Base-by-base conservation (phyloP, 1,140 invertebrate genomes). In the Calliopsis andreniformis region DNA sequence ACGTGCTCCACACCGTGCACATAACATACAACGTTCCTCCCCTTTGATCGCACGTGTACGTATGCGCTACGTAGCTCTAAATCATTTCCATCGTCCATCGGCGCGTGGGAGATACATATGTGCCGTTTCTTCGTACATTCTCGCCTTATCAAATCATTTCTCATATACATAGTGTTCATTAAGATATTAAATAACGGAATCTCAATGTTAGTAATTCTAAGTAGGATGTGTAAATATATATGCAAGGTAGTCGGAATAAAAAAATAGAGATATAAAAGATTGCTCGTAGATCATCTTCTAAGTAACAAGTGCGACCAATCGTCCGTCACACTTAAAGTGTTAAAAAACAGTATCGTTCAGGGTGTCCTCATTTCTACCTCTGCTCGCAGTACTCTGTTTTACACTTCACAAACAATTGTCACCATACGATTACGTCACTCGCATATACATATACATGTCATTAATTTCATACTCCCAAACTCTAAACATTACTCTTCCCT, bases 41-140 rank as follows among this genome's bases (percentile, higher is more conserved):
- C 28, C 6, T n/a, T 4, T 1, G 32, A 23, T 59, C n/a, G 67
- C 47, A 42, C 55, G 43, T 39, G 55, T 66, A 23, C 61, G 53
- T 66, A 42, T 47, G 61, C 64, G 4, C 58, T 64, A 16, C 59
- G 56, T 68, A 42, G 53, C 62, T 79, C 68, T 79, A 72, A 77
- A 72, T 14, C 53, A 43, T 32, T 63, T 61, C 64, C 68, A 79
- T 79, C 55, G 30, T 35, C 18, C 53, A 58, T 51, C 47, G 43
- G 47, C 61, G 56, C 39, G 3, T 39, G 39, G 56, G 10, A 39
- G 35, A 39, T 14, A 39, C 20, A n/a, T n/a, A n/a, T 8, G 2
- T n/a, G 56, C 32, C 3, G n/a, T n/a, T 59, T 23, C 8, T 39
- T 14, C 51, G 14, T 18, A 10, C 20, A 23, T 53, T 53, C 49